Percentiles rank a stretch among this genome's conserved stretches.
These are phyloP conservation scores for Danio aesculapii DNA, from an alignment of 2,797 vertebrate species.

Conservation along the genomic window DNA sequence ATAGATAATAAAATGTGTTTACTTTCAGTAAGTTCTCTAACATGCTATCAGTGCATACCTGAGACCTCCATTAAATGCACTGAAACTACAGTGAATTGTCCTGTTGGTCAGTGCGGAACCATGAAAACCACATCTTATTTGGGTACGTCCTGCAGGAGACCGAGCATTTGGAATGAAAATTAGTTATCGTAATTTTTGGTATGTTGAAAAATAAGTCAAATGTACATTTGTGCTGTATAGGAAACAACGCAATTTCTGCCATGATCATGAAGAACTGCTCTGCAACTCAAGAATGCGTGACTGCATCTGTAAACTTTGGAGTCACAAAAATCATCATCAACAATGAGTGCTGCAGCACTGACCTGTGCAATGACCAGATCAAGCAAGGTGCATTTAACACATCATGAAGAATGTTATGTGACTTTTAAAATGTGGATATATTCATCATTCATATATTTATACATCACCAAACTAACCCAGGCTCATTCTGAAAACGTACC, in stretches of 20 bases:
- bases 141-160: conserved; percentile 7
- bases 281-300: neutral
- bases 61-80: conserved; percentile 46
- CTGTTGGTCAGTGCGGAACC: conserved; percentile 45
- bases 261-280: conserved; percentile 57
- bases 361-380: conserved; percentile 48
- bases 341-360: conserved; percentile 48
- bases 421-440: neutral
- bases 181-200: neutral
- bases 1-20: neutral
- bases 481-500: too few relatives aligned
- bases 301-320: conserved; percentile 55
- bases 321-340: conserved; percentile 36
- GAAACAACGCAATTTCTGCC: conserved; percentile 15
- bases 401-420: neutral
- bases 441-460: neutral
- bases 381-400: conserved; percentile 18
- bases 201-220: neutral
- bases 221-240: conserved; percentile 23
- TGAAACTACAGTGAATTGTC: conserved; percentile 47
- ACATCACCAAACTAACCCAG: too few relatives aligned
- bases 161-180: neutral
- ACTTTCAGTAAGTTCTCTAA: conserved; percentile 44
- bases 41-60: conserved; percentile 55
- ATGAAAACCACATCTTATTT: conserved; percentile 49